Evolutionary conservation across 2,888 invertebrate genomes (phyloP).

Genomic region (Amphipoea lucens): DNA sequence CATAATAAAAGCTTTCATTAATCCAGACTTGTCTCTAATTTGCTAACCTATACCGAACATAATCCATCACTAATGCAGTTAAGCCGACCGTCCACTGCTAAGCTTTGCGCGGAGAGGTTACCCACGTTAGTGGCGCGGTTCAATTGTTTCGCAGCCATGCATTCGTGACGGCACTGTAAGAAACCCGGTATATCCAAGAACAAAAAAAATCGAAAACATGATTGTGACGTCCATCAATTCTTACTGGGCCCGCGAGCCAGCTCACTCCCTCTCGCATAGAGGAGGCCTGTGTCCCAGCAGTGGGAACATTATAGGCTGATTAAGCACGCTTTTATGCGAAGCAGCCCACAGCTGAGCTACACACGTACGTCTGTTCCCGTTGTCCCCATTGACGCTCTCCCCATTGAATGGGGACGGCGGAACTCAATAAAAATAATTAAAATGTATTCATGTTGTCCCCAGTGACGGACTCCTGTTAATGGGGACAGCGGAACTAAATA

Average conservation of each 20-base stretch:
- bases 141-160: background rate
- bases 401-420: too few relatives aligned
- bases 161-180: background rate
- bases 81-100: background rate
- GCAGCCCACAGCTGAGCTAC: too few relatives aligned
- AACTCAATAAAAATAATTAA: too few relatives aligned
- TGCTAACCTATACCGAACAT: background rate
- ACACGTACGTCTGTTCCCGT: too few relatives aligned
- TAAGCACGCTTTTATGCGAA: background rate
- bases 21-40: background rate
- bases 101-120: background rate
- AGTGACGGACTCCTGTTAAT: too few relatives aligned
- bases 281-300: background rate
- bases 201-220: background rate
- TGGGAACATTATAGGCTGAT: background rate
- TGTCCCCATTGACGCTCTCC: too few relatives aligned
- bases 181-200: background rate
- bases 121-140: background rate
- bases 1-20: background rate
- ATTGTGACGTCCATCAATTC: background rate
- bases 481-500: too few relatives aligned
- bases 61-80: conserved; percentile 7
- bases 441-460: too few relatives aligned
- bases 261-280: background rate
- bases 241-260: background rate